Evolutionary conservation across 2,113 vertebrate genomes (phyloP).

Genomic region (Perccottus glenii): DNA sequence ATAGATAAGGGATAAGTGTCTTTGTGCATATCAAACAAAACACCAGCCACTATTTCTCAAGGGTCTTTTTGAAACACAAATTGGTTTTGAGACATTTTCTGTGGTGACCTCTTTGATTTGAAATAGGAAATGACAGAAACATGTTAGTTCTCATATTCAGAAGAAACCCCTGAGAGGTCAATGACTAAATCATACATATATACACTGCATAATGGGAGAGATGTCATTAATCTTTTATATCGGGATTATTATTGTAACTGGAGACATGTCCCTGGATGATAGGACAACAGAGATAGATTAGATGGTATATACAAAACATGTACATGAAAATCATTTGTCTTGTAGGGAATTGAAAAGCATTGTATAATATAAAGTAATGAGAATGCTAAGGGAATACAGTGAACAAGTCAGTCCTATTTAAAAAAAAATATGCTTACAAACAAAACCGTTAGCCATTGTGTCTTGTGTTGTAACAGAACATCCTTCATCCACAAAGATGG

Average conservation of each 20-base stretch:
- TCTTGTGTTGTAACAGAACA: slow-evolving; percentile 67
- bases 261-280: slow-evolving; percentile 55
- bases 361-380: slow-evolving; percentile 8
- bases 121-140: slow-evolving; percentile 75
- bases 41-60: slow-evolving; percentile 70
- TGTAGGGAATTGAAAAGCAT: slow-evolving; percentile 1
- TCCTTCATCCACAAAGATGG: slow-evolving; percentile 67
- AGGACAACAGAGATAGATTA: slow-evolving; percentile 49
- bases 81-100: slow-evolving; percentile 78
- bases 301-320: slow-evolving; percentile 26
- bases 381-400: not conserved
- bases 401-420: slow-evolving; percentile 1
- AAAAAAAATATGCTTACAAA: slow-evolving; percentile 10
- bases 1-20: slow-evolving; percentile 79
- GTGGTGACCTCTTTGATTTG: slow-evolving; percentile 76
- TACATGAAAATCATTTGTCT: slow-evolving; percentile 5
- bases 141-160: slow-evolving; percentile 59
- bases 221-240: slow-evolving; percentile 69
- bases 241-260: slow-evolving; percentile 57
- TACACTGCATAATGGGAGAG: slow-evolving; percentile 58
- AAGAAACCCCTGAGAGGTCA: slow-evolving; percentile 70
- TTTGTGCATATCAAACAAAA: slow-evolving; percentile 77
- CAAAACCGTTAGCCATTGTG: slow-evolving; percentile 47
- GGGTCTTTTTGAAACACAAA: slow-evolving; percentile 79
- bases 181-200: slow-evolving; percentile 69